Base-by-base conservation (phyloP, 2,113 vertebrate genomes). In the Phyllopteryx taeniolatus region DNA sequence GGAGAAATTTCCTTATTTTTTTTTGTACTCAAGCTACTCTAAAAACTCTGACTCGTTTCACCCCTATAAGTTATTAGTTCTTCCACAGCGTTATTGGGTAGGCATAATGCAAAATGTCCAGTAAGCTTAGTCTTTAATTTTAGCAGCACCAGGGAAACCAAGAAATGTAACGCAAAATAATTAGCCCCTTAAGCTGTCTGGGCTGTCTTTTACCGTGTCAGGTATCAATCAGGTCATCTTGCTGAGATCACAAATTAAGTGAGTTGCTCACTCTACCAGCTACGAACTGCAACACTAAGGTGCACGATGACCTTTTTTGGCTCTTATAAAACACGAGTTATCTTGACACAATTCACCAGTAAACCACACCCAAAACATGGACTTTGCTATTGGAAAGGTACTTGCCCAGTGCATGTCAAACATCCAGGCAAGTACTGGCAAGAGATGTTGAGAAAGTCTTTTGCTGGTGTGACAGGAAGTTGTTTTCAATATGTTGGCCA, bases 171-270 rank as follows among this genome's bases (percentile, higher is more conserved):
- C 53, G 35, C 62, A 75, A 67, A 78, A 72, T 67, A 74, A 72
- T 57, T 64, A 57, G 60, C 57, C 10, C 51, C 47, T 47, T 78
- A 78, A 84, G 82, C 77, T n/a, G 49, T 69, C 60, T 56, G 43
- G 67, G 20, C 66, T 67, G 12, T 44, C 43, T 74, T 84, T 79
- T 73, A 72, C 69, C 59, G 68, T 73, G 70, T 71, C 76, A 53
- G 68, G 72, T 76, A 53, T 76, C 77, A 53, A 65, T 22, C 15
- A 0, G 42, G 71, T 76, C 69, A 19, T 66, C 67, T 79, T 65
- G 49, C 49, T 63, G 68, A 79, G 79, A 66, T 79, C 75, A 83
- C 77, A 63, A 64, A 46, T 63, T 35, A 79, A 62, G 22, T 53
- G 43, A 13, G 20, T 59, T 78, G 51, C 46, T 70, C 80, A 44